phyloP scores from a whole-genome alignment of 2,797 vertebrate species.

The Poeciliopsis presidionis region DNA sequence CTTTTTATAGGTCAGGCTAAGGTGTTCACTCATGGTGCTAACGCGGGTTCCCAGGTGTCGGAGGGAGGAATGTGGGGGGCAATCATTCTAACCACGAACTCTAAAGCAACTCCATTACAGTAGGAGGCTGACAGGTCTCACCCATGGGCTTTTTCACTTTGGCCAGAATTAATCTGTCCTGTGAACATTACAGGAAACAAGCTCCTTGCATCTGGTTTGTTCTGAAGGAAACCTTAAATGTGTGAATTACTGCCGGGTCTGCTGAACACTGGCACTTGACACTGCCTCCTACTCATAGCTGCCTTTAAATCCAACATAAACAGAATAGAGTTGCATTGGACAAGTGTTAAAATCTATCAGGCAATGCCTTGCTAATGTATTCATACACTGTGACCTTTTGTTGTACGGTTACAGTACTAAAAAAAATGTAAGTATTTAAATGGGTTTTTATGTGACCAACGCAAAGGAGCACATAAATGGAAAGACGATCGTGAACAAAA shows the following conservation, averaged over 20 bases:
- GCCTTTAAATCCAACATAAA: background rate
- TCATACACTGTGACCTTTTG: background rate
- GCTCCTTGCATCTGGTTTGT: constrained; percentile 34
- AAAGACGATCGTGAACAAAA: background rate
- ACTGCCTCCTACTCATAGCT: background rate
- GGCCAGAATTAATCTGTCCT: constrained; percentile 56
- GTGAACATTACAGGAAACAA: constrained; percentile 57
- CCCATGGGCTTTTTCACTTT: constrained; percentile 59
- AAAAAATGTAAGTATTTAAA: background rate
- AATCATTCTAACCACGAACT: constrained; percentile 56
- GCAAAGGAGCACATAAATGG: background rate
- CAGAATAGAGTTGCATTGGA: background rate
- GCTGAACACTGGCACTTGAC: constrained; percentile 11
- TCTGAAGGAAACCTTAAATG: constrained; percentile 22
- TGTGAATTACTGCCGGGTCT: constrained; percentile 27
- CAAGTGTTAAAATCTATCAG: background rate
- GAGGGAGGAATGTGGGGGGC: constrained; percentile 11
- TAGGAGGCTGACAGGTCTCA: constrained; percentile 51
- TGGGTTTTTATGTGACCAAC: background rate
- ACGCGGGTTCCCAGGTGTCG: constrained; percentile 66
- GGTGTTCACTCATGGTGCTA: constrained; percentile 73
- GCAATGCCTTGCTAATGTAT: background rate
- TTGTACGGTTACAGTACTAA: background rate
- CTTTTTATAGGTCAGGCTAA: constrained; percentile 67
- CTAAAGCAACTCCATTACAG: constrained; percentile 65